These are phyloP conservation scores for Macrocentrus cingulum DNA, from an alignment of 1,140 invertebrate genomes.

Conservation along the genomic window DNA sequence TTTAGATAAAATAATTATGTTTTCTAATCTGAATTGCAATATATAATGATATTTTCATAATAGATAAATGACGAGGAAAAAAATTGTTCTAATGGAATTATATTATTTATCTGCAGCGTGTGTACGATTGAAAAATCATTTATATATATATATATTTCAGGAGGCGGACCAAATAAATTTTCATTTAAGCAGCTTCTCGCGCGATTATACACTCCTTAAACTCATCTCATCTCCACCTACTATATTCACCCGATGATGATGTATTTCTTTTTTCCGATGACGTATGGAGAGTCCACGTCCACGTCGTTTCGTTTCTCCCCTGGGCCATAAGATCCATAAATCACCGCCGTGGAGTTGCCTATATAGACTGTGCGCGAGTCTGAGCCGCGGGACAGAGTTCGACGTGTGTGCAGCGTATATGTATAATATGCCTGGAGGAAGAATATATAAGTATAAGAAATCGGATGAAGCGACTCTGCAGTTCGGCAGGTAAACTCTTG, in stretches of 20 bases:
- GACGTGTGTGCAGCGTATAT: neutral
- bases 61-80: no score
- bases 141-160: neutral
- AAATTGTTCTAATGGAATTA: no score
- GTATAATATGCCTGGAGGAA: neutral
- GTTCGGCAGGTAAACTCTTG: no score
- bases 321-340: slow-evolving; percentile 12
- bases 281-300: slow-evolving; percentile 15
- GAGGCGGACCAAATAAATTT: slow-evolving; percentile 2
- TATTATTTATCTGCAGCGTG: no score
- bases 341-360: slow-evolving; percentile 7
- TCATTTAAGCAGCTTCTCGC: slow-evolving; percentile 3
- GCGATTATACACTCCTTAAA: neutral
- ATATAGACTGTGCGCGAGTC: neutral
- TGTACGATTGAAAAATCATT: slow-evolving; percentile 4
- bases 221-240: neutral
- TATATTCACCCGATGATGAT: slow-evolving; percentile 1
- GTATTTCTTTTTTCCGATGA: slow-evolving; percentile 16
- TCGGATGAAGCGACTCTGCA: no score
- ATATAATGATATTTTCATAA: neutral
- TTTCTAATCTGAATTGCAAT: no score
- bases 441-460: no score
- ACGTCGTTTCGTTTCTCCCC: slow-evolving; percentile 11
- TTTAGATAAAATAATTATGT: no score
- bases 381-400: neutral